These are phyloP conservation scores for roundworm (Caenorhabditis elegans) DNA, from an alignment of 1,140 invertebrate genomes.

Conservation along the genomic window DNA sequence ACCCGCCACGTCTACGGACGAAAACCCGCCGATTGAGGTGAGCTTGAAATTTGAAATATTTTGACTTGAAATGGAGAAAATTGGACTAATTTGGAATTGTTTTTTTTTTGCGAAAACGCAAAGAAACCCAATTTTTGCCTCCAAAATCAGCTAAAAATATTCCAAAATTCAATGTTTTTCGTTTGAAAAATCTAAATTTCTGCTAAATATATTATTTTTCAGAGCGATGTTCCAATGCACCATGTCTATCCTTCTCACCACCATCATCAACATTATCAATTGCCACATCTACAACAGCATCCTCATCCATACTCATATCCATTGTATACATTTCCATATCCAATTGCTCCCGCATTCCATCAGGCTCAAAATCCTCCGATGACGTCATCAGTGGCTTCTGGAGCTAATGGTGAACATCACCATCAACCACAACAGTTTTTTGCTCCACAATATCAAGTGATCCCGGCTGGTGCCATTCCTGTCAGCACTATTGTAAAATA, in stretches of 20 bases:
- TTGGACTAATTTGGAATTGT: too few relatives aligned
- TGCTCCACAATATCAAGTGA: slow-evolving; percentile 5
- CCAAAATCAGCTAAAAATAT: too few relatives aligned
- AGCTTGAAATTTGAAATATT: too few relatives aligned
- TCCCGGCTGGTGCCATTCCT: background rate
- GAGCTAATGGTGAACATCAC: too few relatives aligned
- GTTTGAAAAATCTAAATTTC: too few relatives aligned
- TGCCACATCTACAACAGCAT: background rate
- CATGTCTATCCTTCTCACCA: too few relatives aligned
- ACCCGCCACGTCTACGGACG: background rate
- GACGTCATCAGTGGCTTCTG: background rate
- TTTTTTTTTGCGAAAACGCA: too few relatives aligned
- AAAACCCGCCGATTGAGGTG: background rate
- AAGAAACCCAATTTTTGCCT: too few relatives aligned
- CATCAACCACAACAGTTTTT: background rate
- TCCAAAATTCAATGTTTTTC: too few relatives aligned
- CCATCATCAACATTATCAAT: background rate
- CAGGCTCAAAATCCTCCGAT: background rate
- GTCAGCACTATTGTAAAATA: background rate
- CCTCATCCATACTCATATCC: background rate
- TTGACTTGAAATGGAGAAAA: too few relatives aligned
- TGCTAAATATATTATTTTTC: too few relatives aligned
- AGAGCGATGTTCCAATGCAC: too few relatives aligned
- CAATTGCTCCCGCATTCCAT: background rate
- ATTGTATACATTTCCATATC: background rate